These are phyloP conservation scores for Cydia pomonella DNA, from an alignment of 1,140 invertebrate species.

Conservation along the genomic window DNA sequence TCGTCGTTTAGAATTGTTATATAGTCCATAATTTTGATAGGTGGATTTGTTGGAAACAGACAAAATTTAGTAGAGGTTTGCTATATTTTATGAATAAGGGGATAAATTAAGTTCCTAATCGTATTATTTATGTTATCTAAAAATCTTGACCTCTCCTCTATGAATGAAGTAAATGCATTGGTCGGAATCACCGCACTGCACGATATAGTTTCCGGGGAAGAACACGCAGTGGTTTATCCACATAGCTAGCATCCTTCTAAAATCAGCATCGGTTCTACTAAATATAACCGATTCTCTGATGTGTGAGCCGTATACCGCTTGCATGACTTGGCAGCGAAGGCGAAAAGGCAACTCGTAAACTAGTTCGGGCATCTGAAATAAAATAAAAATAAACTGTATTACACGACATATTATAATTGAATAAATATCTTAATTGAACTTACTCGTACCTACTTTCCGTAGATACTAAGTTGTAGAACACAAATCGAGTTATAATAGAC, in stretches of 20 bases:
- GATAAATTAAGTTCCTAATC: too few relatives aligned
- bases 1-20: too few relatives aligned
- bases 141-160: constrained; percentile 66
- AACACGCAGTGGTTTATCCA: constrained; percentile 74
- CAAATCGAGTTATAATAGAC: too few relatives aligned
- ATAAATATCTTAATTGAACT: too few relatives aligned
- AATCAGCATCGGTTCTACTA: constrained; percentile 66
- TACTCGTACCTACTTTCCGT: too few relatives aligned
- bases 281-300: constrained; percentile 74
- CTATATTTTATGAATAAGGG: background rate
- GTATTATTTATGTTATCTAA: background rate
- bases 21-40: too few relatives aligned
- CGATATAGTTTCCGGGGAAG: constrained; percentile 78
- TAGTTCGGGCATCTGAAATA: constrained; percentile 62
- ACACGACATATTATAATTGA: too few relatives aligned
- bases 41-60: too few relatives aligned
- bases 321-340: constrained; percentile 69
- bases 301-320: constrained; percentile 71
- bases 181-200: constrained; percentile 73
- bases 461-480: too few relatives aligned
- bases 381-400: background rate
- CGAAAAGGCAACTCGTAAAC: constrained; percentile 61
- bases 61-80: too few relatives aligned
- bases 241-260: constrained; percentile 69
- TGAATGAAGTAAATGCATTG: constrained; percentile 79